phyloP scores from a whole-genome alignment of 92 coral and sea anemone genomes.

The Umimayanthus chanpuru region DNA sequence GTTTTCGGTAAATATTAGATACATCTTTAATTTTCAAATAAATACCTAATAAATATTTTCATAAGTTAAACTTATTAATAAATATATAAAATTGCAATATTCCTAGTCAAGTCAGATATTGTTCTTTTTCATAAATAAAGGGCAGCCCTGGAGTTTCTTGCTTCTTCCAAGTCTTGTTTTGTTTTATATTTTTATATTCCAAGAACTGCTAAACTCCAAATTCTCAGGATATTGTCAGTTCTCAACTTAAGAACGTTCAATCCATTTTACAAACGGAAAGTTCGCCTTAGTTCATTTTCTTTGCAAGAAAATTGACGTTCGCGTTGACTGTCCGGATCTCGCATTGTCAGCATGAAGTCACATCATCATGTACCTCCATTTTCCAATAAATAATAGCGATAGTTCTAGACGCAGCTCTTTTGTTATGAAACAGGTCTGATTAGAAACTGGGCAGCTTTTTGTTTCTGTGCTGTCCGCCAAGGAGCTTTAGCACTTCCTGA shows the following conservation, averaged over 20 bases:
- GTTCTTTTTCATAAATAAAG: no score
- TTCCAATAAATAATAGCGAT: neutral
- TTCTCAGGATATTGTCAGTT: neutral
- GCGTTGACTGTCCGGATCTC: neutral
- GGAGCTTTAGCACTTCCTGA: conserved; percentile 50
- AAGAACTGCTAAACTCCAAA: no score
- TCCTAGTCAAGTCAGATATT: neutral
- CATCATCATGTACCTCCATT: neutral
- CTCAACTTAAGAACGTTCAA: neutral
- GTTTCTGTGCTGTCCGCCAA: conserved; percentile 19
- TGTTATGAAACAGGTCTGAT: conserved; percentile 5
- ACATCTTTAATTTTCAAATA: neutral
- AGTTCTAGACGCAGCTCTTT: neutral
- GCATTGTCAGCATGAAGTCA: neutral
- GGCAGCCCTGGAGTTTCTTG: neutral
- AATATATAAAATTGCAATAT: conserved; percentile 8
- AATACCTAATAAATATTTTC: conserved; percentile 21
- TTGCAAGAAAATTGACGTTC: neutral
- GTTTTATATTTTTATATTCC: neutral
- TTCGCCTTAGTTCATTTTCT: neutral
- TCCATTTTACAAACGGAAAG: neutral
- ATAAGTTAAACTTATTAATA: neutral
- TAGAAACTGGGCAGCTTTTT: conserved; percentile 22
- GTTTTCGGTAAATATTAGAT: neutral
- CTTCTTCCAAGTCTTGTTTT: no score